These are phyloP conservation scores for Zosterops borbonicus DNA, from an alignment of 2,113 vertebrate species.

Conservation along the genomic window DNA sequence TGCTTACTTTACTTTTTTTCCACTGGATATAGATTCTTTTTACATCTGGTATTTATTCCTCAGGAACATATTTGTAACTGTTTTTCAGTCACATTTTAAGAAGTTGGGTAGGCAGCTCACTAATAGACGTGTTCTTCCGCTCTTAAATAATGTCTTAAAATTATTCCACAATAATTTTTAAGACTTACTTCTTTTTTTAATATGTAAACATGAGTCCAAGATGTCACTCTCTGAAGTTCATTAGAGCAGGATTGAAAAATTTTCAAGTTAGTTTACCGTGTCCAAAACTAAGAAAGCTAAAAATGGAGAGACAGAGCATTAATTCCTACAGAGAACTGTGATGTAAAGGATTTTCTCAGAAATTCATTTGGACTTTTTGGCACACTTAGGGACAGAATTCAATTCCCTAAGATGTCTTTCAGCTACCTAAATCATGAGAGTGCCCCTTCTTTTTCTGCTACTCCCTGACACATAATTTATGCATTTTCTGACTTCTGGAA, in stretches of 20 bases:
- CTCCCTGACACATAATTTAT: constrained; percentile 19
- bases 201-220: neutral
- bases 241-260: neutral
- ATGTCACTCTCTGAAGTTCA: neutral
- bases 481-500: constrained; percentile 19
- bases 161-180: neutral
- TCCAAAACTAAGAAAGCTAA: neutral
- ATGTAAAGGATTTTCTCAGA: constrained; percentile 23
- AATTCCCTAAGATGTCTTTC: neutral
- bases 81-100: neutral
- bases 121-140: neutral
- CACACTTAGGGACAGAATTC: neutral
- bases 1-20: neutral
- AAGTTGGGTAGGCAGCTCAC: neutral
- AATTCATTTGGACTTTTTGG: neutral
- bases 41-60: neutral
- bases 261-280: neutral
- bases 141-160: neutral
- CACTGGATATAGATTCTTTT: neutral
- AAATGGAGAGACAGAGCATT: neutral
- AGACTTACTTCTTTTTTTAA: neutral
- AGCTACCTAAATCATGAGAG: constrained; percentile 19
- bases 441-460: neutral
- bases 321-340: neutral
- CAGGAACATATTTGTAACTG: neutral